Base-by-base conservation (phyloP, 2,888 invertebrate genomes). In the Cephus pulcher region DNA sequence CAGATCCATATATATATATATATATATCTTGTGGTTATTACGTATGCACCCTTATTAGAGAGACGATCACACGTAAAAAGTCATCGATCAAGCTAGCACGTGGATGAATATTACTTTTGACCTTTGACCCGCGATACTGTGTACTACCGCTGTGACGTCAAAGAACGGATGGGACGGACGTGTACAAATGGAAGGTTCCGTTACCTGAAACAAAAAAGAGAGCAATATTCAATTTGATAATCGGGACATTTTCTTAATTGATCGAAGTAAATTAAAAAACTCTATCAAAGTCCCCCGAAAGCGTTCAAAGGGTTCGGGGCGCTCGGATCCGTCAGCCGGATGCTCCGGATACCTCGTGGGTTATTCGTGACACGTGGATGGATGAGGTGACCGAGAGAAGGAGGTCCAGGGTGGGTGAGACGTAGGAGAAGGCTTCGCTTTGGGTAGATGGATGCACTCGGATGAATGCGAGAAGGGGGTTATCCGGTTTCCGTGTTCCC, bases 401-500 rank as follows among this genome's bases (percentile, higher is more conserved):
- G 56, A 23, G 33, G 33, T 23, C 23, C 2, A 56, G 56, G 56
- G 9, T 56, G 56, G 23, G 9, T 23, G 56, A 34, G 69, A 73
- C 34, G 32, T 69, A 76, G 75, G 11, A 68, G n/a, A 56, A 37
- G 23, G 56, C 40, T 40, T 75, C 33, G 56, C 69, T 40, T 37
- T n/a, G 68, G 74, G 34, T 68, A 77, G 80, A 33, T 78, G 77
- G 56, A 78, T 34, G 78, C 76, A 78, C 70, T 34, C 68, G 71
- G 56, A 35, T 71, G 76, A 75, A 34, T 37, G 76, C 32, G 34
- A 56, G 81, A 83, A 82, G 82, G 79, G 82, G 80, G 80, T 85
- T 83, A 84, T 84, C 85, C 82, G 84, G 81, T 80, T 84, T 84
- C 69, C 77, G 76, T 77, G 74, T 73, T 80, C 56, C 75, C 82